These are phyloP conservation scores for Hyaena hyaena DNA, from an alignment of 2,113 vertebrate genomes.

Conservation along the genomic window DNA sequence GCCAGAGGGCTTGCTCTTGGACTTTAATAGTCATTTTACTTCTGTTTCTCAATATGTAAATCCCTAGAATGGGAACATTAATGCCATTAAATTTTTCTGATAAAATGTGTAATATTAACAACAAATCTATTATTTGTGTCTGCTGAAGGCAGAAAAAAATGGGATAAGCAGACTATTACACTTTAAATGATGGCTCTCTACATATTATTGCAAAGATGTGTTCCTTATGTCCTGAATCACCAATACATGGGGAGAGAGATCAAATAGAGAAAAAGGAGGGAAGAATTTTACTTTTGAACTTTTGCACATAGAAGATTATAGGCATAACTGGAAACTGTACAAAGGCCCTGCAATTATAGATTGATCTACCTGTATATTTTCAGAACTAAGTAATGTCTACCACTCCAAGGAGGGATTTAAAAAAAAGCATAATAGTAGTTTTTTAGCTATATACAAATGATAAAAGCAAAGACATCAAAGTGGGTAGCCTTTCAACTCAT, in stretches of 20 bases:
- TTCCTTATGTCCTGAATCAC: constrained; percentile 59
- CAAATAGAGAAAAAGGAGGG: constrained; percentile 74
- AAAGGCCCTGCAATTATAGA: constrained; percentile 73
- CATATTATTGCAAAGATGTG: constrained; percentile 56
- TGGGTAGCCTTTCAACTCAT: constrained; percentile 88
- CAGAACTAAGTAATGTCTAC: constrained; percentile 82
- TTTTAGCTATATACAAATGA: constrained; percentile 90
- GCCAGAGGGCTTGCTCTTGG: not conserved
- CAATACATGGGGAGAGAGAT: constrained; percentile 67
- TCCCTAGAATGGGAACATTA: not conserved
- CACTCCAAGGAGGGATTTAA: constrained; percentile 71
- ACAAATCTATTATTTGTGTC: not conserved
- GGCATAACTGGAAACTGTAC: constrained; percentile 70
- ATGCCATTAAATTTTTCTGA: not conserved
- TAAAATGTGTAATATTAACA: not conserved
- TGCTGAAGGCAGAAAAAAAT: not conserved
- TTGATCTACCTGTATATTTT: constrained; percentile 89
- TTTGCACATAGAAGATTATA: constrained; percentile 78
- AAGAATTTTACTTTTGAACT: constrained; percentile 74
- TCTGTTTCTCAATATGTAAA: not conserved
- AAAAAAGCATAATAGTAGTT: constrained; percentile 74
- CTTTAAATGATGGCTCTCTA: not conserved
- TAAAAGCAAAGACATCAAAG: constrained; percentile 91
- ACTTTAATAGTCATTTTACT: not conserved
- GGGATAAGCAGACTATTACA: not conserved